Evolutionary conservation across 2,797 vertebrate genomes (phyloP), one percentile per base, ranked within the genome.

Genomic region (Trachops cirrhosus): DNA sequence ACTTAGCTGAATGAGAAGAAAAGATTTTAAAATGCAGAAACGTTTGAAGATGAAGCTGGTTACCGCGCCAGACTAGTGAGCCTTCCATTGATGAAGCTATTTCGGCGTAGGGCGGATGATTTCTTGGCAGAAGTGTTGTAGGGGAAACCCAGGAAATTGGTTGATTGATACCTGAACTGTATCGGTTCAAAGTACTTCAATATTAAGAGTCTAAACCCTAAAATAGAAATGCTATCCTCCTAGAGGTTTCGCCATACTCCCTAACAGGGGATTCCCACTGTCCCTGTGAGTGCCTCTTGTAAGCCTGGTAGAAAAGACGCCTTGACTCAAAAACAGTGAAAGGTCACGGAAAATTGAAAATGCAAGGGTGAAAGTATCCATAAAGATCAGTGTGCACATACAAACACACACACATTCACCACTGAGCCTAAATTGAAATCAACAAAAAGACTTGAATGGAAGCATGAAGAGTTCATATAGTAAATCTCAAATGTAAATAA

Each of bases 131-230:
- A 77, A 67, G 80, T 62, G 12, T 88, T 74, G 89, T 1, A 37
- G 32, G 80, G 6, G 18, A 21, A 34, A 89, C 57, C 67, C 21
- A 77, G 93, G 46, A 24, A 92, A 59, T 10, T 85, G 37, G 80
- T 39, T 83, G 16, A 86, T 74, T 14, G 62, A 92, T 24, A 67
- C 22, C 57, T 93, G 67, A 88, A 67, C 46, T 73, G 15, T 44
- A 19, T 73, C 91, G 18, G 44, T 96, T 84, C 77, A 84, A 29
- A 37, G 57, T 78, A 39, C 75, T 86, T 59, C 64, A 64, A 50
- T 85, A 92, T 52, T 67, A 88, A 87, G 39, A 57, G 67, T 96
- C 46, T 82, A 21, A 92, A 73, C 70, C 82, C 79, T 95, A 84
- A 89, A 87, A 87, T 1, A 92, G 75, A 92, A 94, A 84, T 71